Evolutionary conservation across 2,797 vertebrate species (phyloP), one percentile per base, ranked within the genome.

Genomic region (Sebastiscus albofasciatus): DNA sequence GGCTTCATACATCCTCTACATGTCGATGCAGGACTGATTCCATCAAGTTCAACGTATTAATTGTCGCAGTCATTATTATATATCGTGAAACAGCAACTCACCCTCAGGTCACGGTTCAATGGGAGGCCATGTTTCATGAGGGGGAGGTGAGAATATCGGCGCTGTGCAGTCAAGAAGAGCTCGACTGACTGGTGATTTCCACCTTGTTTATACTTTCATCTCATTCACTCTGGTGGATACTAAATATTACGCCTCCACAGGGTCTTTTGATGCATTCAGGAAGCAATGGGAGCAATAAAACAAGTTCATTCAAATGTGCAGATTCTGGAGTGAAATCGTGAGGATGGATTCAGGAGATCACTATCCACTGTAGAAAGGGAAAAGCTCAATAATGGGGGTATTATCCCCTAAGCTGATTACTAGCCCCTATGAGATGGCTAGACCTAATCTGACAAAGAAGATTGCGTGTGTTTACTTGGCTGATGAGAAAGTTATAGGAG

Each of bases 341-440:
- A 55, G 72, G 69, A 66, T 69, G 83, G 77, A 82, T 78, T 27
- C 79, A 75, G 73, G 67, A 46, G 81, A 90, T 86, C 80, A 75
- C 31, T 10, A 62, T 56, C 73, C 68, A 77, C 55, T n/a, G 65
- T 61, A 83, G 89, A 92, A 81, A 81, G 90, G 82, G 76, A 73
- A 82, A 79, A 81, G 84, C 83, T 89, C 84, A 83, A 87, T 90
- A 86, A 89, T 80, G 73, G 61, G 14, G 75, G 80, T 74, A 87
- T 91, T 88, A 88, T 91, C 85, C 86, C 85, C 87, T 93, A 90
- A 91, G 84, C 84, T 90, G 90, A 94, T 90, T 90, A 90, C 66
- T 24, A 46, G 75, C 42, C 62, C 62, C 73, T 77, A 55, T 79
- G 79, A 90, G 82, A 89, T 67, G 81, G 67, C 62, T 11, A 22